Percentiles rank a stretch among this genome's conserved stretches.
These are phyloP conservation scores for Buceros bicornis DNA, from an alignment of 2,797 vertebrate species.

Conservation along the genomic window DNA sequence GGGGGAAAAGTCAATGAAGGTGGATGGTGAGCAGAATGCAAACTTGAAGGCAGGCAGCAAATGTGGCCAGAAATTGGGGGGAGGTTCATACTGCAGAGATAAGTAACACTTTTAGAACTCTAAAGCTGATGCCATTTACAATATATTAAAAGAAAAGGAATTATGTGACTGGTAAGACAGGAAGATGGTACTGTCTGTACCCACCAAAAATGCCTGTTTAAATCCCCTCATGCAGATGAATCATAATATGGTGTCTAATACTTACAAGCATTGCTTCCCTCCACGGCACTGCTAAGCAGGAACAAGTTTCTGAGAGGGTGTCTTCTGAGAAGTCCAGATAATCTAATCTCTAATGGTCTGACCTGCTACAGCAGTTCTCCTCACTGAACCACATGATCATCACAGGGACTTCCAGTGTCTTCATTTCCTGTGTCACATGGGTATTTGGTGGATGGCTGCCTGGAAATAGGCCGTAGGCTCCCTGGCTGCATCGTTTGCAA, in stretches of 20 bases:
- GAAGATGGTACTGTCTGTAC: not conserved
- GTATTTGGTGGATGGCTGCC: not conserved
- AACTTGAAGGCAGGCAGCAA: not conserved
- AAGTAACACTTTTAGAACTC: not conserved
- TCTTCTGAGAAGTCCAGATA: not conserved
- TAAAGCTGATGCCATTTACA: not conserved
- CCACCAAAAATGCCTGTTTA: not conserved
- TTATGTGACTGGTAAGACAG: not conserved
- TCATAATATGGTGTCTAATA: not conserved
- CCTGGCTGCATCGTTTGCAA: not conserved
- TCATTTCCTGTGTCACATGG: not conserved
- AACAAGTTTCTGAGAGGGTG: not conserved
- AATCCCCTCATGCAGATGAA: not conserved
- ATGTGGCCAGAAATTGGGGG: not conserved
- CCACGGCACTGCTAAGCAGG: not conserved
- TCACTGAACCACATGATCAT: not conserved
- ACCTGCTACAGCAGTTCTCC: not conserved
- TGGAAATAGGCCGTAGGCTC: not conserved
- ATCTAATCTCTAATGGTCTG: not conserved
- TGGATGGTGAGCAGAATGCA: conserved; percentile 1
- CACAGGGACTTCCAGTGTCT: not conserved
- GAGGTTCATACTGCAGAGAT: not conserved
- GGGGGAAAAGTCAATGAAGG: conserved; percentile 20
- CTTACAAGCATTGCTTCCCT: not conserved
- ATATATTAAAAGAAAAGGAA: not conserved